Evolutionary conservation across 2,797 vertebrate species (phyloP).

Genomic region (Acrocephalus scirpaceus): DNA sequence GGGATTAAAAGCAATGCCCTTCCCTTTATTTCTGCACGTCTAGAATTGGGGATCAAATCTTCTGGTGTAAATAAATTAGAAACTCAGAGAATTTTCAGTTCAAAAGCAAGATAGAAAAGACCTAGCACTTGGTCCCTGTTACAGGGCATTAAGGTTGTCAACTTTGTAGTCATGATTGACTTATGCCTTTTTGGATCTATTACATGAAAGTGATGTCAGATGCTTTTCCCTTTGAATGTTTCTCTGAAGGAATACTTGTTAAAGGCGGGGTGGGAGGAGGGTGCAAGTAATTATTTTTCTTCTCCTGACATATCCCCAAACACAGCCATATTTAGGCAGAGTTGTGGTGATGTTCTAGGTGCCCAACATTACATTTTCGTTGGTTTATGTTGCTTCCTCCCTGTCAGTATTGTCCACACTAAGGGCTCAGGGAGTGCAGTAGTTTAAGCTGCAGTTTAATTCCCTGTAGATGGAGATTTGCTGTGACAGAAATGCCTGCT

Average conservation of each 20-base stretch:
- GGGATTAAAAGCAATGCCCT: background rate
- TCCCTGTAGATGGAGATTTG: slow-evolving; percentile 25
- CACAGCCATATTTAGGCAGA: background rate
- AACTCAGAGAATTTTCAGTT: background rate
- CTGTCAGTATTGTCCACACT: background rate
- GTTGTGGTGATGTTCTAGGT: background rate
- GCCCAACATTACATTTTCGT: background rate
- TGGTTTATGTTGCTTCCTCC: background rate
- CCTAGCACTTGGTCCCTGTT: background rate
- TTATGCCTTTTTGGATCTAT: background rate
- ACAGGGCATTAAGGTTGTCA: background rate
- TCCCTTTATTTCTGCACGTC: background rate
- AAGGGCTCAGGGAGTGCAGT: background rate
- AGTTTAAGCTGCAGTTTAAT: slow-evolving; percentile 3
- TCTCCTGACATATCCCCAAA: background rate
- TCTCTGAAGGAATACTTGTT: background rate
- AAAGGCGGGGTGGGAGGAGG: background rate
- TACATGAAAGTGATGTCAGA: background rate
- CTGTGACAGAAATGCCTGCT: slow-evolving; percentile 59
- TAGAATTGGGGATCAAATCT: background rate
- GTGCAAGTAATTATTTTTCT: background rate
- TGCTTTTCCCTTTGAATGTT: background rate
- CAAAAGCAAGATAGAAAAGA: background rate
- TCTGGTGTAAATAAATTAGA: background rate
- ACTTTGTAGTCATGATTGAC: background rate